phyloP scores from a whole-genome alignment of 2,888 invertebrate genomes.

The Lamellibrachia columna region DNA sequence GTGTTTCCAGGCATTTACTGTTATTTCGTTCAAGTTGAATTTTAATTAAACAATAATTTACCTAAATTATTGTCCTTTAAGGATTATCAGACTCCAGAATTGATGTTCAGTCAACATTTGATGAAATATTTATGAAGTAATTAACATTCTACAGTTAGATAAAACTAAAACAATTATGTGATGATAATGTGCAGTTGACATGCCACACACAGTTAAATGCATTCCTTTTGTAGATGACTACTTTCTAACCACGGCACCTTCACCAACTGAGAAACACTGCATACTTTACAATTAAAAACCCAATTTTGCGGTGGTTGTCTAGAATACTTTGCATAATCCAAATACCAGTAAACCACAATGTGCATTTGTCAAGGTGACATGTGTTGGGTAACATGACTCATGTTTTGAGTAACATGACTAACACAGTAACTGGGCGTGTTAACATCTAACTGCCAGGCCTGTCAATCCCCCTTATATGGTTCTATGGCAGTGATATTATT shows the following conservation, averaged over 20 bases:
- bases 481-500: neutral
- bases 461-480: neutral
- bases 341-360: neutral
- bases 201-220: no score
- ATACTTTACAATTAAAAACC: neutral
- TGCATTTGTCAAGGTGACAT: constrained; percentile 3
- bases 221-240: neutral
- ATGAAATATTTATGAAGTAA: no score
- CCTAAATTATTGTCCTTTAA: neutral
- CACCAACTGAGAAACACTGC: neutral
- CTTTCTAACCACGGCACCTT: neutral
- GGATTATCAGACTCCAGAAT: neutral
- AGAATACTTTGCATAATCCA: neutral
- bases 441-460: neutral
- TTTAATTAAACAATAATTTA: neutral
- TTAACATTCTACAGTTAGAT: no score
- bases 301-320: neutral
- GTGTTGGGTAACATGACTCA: neutral
- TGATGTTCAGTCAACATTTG: neutral
- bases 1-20: neutral
- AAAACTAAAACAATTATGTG: no score
- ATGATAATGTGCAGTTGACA: no score
- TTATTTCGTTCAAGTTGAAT: neutral
- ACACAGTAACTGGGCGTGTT: neutral
- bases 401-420: neutral